A percentile compares a stretch with the other conserved stretches of the same genome.
Conservation (phyloP, 2,888 invertebrate genomes). For the Drosophila kanekoi region DNA sequence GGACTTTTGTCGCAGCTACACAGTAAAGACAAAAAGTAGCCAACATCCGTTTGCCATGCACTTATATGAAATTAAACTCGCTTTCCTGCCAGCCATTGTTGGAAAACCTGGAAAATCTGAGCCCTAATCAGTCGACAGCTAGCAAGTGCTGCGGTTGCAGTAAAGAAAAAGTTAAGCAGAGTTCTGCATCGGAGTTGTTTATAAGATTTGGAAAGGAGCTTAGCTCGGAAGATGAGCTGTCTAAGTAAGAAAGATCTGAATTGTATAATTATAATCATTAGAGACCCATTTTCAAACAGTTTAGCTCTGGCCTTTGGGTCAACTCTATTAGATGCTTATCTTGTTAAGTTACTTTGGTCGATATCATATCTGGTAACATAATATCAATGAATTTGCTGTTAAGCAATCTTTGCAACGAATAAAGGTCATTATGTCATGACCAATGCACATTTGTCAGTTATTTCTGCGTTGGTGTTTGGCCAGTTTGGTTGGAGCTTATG, state of each 20-base stretch:
- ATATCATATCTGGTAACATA: background rate
- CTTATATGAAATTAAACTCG: no score
- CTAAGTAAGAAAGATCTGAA: no score
- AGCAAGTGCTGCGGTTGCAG: no score
- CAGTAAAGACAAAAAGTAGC: background rate
- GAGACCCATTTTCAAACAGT: no score
- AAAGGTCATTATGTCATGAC: conserved; percentile 39
- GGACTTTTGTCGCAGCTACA: background rate
- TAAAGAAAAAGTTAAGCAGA: no score
- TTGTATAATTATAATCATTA: no score
- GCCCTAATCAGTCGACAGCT: background rate
- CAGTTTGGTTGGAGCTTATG: conserved; percentile 12
- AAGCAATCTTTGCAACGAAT: conserved; percentile 3
- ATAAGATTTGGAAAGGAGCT: no score
- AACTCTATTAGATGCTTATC: no score
- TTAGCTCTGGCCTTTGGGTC: no score
- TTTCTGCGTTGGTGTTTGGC: background rate
- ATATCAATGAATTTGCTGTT: background rate
- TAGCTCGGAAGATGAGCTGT: no score
- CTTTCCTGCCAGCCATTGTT: background rate
- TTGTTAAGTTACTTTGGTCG: no score
- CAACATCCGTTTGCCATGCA: background rate
- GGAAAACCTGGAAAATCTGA: background rate
- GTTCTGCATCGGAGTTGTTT: no score
- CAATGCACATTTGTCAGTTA: conserved; percentile 28